Evolutionary conservation across 2,888 invertebrate species (phyloP).

Genomic region (Opisthograptis luteolata): DNA sequence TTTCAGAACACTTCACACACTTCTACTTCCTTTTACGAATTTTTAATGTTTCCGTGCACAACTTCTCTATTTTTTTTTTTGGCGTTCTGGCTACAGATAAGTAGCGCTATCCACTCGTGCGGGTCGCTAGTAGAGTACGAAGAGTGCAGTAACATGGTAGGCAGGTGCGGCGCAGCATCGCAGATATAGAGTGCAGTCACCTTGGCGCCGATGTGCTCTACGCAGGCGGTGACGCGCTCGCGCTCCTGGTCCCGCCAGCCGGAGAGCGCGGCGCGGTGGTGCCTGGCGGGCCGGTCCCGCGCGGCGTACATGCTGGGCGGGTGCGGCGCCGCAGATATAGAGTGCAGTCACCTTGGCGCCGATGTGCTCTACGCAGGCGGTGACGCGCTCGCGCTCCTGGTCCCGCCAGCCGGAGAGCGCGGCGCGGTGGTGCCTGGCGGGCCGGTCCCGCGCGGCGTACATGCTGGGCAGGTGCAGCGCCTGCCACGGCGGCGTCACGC

Average conservation of each 20-base stretch:
- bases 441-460: conserved; percentile 87
- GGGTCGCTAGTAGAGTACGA: too few relatives aligned
- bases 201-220: conserved; percentile 93
- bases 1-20: too few relatives aligned
- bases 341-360: conserved; percentile 88
- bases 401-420: conserved; percentile 95
- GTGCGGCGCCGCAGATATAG: conserved; percentile 89
- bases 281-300: conserved; percentile 88
- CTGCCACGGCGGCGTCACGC: conserved; percentile 96
- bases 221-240: conserved; percentile 91
- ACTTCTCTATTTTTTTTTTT: too few relatives aligned
- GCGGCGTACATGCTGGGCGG: conserved; percentile 90
- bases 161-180: too few relatives aligned
- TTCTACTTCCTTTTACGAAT: too few relatives aligned
- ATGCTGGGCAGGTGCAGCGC: conserved; percentile 95
- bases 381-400: conserved; percentile 92
- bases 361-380: conserved; percentile 92
- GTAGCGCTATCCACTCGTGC: too few relatives aligned
- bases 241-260: conserved; percentile 96
- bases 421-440: conserved; percentile 90
- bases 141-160: too few relatives aligned
- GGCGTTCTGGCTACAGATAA: too few relatives aligned
- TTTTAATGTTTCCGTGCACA: too few relatives aligned
- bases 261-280: conserved; percentile 92
- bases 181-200: conserved; percentile 81